A percentile compares a stretch with the other conserved stretches of the same genome.
These are phyloP conservation scores for Drosophila limbata DNA, from an alignment of 2,888 invertebrate genomes.

Conservation along the genomic window DNA sequence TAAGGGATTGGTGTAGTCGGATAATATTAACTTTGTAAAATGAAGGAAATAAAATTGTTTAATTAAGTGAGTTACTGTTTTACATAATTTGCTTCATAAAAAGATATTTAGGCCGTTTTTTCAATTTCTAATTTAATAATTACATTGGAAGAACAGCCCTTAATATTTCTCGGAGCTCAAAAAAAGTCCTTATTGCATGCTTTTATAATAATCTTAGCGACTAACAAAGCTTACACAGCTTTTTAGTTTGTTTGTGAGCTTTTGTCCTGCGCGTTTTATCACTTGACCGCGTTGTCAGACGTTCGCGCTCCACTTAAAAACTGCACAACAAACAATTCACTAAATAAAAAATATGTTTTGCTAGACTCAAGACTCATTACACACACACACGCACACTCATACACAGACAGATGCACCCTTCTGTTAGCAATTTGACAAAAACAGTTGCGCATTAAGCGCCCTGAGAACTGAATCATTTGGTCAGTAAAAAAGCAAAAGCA, in stretches of 20 bases:
- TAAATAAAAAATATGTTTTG: conserved; percentile 22
- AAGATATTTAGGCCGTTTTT: too few species aligned
- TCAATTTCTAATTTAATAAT: too few species aligned
- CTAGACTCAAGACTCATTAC: conserved; percentile 14
- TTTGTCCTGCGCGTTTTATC: conserved; percentile 20
- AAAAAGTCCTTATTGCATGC: too few species aligned
- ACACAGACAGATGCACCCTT: background rate
- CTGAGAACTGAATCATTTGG: conserved; percentile 47
- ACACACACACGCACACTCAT: conserved; percentile 17
- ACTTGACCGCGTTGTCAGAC: conserved; percentile 13
- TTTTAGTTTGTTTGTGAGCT: background rate
- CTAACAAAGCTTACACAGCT: background rate
- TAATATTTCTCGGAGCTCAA: too few species aligned
- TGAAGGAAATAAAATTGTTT: background rate
- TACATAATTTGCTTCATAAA: too few species aligned
- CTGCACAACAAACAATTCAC: conserved; percentile 3
- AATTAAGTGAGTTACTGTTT: background rate
- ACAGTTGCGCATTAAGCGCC: conserved; percentile 56
- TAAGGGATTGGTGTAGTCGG: background rate
- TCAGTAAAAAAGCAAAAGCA: conserved; percentile 34
- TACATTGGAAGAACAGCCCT: too few species aligned
- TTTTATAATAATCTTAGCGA: too few species aligned
- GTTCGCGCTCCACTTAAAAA: conserved; percentile 12
- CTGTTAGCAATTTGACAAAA: conserved; percentile 37
- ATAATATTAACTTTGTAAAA: too few species aligned